Conservation (phyloP, 2,113 vertebrate species). For the Camarhynchus parvulus region DNA sequence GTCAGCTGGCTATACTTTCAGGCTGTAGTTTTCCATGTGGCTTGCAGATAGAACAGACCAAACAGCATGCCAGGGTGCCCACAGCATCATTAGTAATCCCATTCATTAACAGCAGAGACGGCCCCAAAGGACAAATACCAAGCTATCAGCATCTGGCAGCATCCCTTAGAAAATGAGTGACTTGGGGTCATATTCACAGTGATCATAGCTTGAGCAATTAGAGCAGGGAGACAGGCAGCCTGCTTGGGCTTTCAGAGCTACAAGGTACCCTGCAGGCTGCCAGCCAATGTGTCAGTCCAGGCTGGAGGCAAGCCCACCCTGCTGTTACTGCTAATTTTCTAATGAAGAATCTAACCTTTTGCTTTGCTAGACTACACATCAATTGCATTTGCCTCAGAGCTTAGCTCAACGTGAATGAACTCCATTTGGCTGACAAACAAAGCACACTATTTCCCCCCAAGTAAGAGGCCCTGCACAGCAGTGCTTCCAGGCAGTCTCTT, state of each 20-base stretch:
- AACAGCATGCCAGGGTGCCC: neutral
- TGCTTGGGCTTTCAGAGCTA: slow-evolving; percentile 22
- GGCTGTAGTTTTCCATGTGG: neutral
- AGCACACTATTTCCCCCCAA: neutral
- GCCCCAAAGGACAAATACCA: slow-evolving; percentile 24
- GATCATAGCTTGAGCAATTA: slow-evolving; percentile 48
- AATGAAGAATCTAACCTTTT: slow-evolving; percentile 53
- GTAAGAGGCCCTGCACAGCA: neutral
- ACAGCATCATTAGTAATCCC: neutral
- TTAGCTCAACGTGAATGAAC: neutral
- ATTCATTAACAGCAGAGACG: slow-evolving; percentile 6
- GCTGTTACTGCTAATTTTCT: slow-evolving; percentile 38
- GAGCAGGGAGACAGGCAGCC: slow-evolving; percentile 27
- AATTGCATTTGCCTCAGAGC: neutral
- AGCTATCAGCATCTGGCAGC: slow-evolving; percentile 47
- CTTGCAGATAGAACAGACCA: neutral
- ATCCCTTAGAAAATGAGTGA: neutral
- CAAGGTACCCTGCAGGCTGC: slow-evolving; percentile 17
- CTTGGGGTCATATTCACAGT: slow-evolving; percentile 10
- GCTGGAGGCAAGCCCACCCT: slow-evolving; percentile 21
- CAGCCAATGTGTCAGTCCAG: slow-evolving; percentile 4
- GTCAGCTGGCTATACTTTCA: neutral
- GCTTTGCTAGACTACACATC: slow-evolving; percentile 30
- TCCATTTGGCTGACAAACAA: neutral
- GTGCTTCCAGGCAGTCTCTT: neutral